phyloP scores from a whole-genome alignment of 1,140 invertebrate genomes.

The Scaptomyza montana region DNA sequence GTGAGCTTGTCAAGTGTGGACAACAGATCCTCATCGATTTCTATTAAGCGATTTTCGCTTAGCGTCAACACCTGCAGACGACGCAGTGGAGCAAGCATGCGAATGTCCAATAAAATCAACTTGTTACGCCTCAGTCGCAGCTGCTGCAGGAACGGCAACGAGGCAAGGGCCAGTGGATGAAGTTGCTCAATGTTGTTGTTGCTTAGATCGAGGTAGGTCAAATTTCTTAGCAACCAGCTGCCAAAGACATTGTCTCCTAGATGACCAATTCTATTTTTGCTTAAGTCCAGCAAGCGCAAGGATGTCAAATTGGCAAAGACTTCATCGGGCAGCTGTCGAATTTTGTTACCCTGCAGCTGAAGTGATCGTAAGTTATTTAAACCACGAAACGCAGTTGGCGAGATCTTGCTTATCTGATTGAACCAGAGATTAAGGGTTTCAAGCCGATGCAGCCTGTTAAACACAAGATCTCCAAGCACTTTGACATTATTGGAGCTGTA shows the following conservation, averaged over 20 bases:
- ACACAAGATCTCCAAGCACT: slow-evolving; percentile 41
- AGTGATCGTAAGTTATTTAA: slow-evolving; percentile 50
- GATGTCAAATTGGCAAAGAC: slow-evolving; percentile 59
- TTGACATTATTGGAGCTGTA: slow-evolving; percentile 70
- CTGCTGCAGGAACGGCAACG: slow-evolving; percentile 60
- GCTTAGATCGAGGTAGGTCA: slow-evolving; percentile 56
- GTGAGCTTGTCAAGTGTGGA: slow-evolving; percentile 39
- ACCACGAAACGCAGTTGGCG: slow-evolving; percentile 47
- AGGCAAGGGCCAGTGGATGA: slow-evolving; percentile 60
- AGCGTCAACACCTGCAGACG: slow-evolving; percentile 60
- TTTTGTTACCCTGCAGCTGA: slow-evolving; percentile 64
- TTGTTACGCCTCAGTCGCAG: slow-evolving; percentile 63
- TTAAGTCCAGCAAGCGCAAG: slow-evolving; percentile 60
- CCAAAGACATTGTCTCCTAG: slow-evolving; percentile 57
- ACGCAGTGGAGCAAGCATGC: slow-evolving; percentile 66
- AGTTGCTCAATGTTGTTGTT: slow-evolving; percentile 59
- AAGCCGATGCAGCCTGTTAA: slow-evolving; percentile 44
- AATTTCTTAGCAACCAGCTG: slow-evolving; percentile 17
- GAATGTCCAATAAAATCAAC: slow-evolving; percentile 55
- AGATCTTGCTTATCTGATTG: slow-evolving; percentile 56
- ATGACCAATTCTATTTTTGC: slow-evolving; percentile 55
- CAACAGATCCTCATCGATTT: slow-evolving; percentile 54
- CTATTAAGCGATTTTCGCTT: slow-evolving; percentile 60
- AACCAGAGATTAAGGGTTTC: slow-evolving; percentile 57
- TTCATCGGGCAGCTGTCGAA: slow-evolving; percentile 41